These are phyloP conservation scores for Oncorhynchus nerka DNA, from an alignment of 2,113 vertebrate genomes.

Conservation along the genomic window DNA sequence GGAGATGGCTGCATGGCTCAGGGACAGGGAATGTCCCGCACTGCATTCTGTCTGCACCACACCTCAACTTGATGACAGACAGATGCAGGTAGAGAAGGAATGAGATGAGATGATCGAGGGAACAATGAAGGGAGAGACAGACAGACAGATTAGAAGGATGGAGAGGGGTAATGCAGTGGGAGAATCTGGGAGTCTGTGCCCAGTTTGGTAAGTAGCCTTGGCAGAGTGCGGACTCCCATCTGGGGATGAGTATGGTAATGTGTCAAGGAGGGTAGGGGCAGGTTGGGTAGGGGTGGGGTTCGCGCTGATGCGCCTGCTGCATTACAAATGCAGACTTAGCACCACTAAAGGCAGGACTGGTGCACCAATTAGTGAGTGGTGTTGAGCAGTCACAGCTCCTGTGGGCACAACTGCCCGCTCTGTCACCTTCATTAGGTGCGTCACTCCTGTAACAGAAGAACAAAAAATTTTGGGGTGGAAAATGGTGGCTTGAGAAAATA, in stretches of 20 bases:
- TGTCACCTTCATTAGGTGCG: not conserved
- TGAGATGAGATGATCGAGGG: not conserved
- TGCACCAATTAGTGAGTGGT: not conserved
- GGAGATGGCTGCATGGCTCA: constrained; percentile 49
- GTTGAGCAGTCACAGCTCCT: not conserved
- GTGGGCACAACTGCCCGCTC: not conserved
- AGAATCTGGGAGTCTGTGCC: constrained; percentile 28
- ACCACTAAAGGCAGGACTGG: not conserved
- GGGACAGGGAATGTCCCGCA: constrained; percentile 59
- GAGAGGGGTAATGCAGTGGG: constrained; percentile 22
- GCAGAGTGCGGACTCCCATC: not conserved
- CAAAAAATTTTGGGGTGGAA: not conserved
- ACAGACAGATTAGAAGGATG: not conserved
- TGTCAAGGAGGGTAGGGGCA: constrained; percentile 26
- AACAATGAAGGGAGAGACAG: not conserved
- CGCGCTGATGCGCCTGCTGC: constrained; percentile 49
- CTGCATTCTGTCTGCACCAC: constrained; percentile 48
- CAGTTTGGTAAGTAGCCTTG: constrained; percentile 55
- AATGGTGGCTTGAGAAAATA: not conserved
- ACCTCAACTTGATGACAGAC: constrained; percentile 39
- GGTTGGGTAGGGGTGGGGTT: constrained; percentile 49
- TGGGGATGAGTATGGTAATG: constrained; percentile 30
- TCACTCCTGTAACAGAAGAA: not conserved
- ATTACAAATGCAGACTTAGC: constrained; percentile 24
- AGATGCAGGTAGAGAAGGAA: constrained; percentile 21